Conservation (phyloP, 2,797 vertebrate genomes). For the Cetoscarus ocellatus region DNA sequence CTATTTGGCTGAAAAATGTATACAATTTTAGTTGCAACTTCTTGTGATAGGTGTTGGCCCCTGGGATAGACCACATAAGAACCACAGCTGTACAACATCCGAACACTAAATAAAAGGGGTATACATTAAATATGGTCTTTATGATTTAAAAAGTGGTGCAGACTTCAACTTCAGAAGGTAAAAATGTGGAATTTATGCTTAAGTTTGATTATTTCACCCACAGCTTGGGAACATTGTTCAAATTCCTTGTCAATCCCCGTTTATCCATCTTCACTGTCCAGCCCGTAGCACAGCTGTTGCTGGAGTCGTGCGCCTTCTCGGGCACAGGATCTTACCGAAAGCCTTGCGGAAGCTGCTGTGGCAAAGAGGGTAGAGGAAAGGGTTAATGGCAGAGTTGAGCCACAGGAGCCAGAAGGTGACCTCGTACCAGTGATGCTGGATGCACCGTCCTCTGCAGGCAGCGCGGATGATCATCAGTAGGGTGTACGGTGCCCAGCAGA, state of each 20-base stretch:
- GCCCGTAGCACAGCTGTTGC: conserved; percentile 63
- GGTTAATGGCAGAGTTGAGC: conserved; percentile 92
- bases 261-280: conserved; percentile 52
- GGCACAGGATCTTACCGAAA: conserved; percentile 88
- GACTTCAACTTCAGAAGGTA: conserved; percentile 14
- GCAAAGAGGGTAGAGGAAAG: conserved; percentile 92
- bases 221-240: conserved; percentile 36
- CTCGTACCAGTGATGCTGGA: conserved; percentile 85
- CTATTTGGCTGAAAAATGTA: too few relatives aligned
- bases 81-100: conserved; percentile 8
- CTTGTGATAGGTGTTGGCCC: too few relatives aligned
- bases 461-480: conserved; percentile 89
- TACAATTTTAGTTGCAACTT: too few relatives aligned
- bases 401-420: conserved; percentile 93
- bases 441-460: conserved; percentile 82
- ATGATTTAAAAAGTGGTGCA: conserved; percentile 16
- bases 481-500: conserved; percentile 93
- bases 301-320: conserved; percentile 62
- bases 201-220: conserved; percentile 16
- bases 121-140: background rate
- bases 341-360: conserved; percentile 89
- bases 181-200: conserved; percentile 9
- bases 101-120: conserved; percentile 7
- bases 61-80: too few relatives aligned
- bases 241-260: conserved; percentile 1